Conservation (phyloP, 2,888 invertebrate genomes). For the Panorpa germanica region DNA sequence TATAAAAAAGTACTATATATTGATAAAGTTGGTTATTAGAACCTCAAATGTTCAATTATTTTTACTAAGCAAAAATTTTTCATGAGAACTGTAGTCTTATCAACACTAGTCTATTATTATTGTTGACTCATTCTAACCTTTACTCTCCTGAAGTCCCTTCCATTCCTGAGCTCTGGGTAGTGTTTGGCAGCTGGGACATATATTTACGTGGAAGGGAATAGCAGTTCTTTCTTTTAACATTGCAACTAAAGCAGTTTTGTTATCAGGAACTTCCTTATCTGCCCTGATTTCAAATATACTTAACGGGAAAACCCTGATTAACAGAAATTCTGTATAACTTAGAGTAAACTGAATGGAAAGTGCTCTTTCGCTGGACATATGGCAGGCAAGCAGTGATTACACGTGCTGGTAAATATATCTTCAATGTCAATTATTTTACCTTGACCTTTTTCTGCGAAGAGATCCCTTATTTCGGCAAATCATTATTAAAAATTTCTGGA, state of each 20-base stretch:
- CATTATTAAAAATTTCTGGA: conserved; percentile 69
- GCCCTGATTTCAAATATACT: conserved; percentile 62
- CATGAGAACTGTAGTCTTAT: too few species aligned
- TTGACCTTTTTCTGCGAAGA: conserved; percentile 34
- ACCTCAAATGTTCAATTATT: too few species aligned
- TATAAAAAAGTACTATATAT: too few species aligned
- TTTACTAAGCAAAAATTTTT: too few species aligned
- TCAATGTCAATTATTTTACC: conserved; percentile 15
- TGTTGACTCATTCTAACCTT: conserved; percentile 13
- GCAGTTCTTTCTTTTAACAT: conserved; percentile 13
- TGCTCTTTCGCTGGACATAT: conserved; percentile 13
- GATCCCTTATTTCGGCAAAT: conserved; percentile 53
- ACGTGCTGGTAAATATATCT: too few species aligned
- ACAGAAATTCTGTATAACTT: too few species aligned
- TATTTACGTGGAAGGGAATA: conserved; percentile 15
- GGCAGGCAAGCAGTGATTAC: conserved; percentile 15
- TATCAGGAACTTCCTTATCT: conserved; percentile 13
- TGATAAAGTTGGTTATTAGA: too few species aligned
- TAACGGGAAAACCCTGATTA: conserved; percentile 58
- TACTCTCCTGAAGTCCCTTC: conserved; percentile 5
- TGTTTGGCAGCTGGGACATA: conserved; percentile 16
- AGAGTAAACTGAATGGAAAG: too few species aligned
- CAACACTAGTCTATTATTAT: too few species aligned
- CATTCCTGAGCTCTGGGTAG: conserved; percentile 15
- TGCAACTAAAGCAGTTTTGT: conserved; percentile 15